These are phyloP conservation scores for Lasioglossum morio DNA, from an alignment of 2,888 invertebrate species.

Conservation along the genomic window DNA sequence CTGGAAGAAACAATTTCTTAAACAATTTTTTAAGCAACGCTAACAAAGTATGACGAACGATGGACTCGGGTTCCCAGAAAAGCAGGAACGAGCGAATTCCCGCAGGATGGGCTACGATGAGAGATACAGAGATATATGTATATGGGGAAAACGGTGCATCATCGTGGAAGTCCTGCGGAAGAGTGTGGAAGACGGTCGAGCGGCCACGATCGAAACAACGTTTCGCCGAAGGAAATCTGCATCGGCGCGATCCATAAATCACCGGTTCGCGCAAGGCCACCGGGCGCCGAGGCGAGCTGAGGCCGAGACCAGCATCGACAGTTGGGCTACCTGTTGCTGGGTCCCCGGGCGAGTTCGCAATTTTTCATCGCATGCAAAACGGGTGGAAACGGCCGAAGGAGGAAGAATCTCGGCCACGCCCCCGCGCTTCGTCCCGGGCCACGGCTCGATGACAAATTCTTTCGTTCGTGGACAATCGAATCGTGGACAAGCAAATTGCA, in stretches of 20 bases:
- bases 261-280: conserved; percentile 23
- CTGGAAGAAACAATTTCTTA: neutral
- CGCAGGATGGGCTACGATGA: neutral
- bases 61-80: neutral
- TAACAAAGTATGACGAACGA: no score
- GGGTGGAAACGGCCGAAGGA: conserved; percentile 26
- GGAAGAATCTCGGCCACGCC: conserved; percentile 35
- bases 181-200: neutral
- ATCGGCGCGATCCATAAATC: conserved; percentile 58
- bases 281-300: neutral
- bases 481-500: conserved; percentile 34
- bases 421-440: neutral
- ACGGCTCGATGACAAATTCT: conserved; percentile 44
- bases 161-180: neutral
- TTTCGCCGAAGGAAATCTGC: conserved; percentile 31
- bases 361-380: conserved; percentile 61
- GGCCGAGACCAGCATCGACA: conserved; percentile 36
- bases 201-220: neutral
- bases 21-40: neutral
- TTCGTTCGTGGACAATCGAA: conserved; percentile 35
- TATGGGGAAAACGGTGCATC: neutral
- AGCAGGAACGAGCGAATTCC: neutral
- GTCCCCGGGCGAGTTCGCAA: conserved; percentile 40
- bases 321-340: conserved; percentile 67
- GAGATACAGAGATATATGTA: neutral